Base-by-base conservation (phyloP, 2,888 invertebrate species). In the Stenodema calcarata region DNA sequence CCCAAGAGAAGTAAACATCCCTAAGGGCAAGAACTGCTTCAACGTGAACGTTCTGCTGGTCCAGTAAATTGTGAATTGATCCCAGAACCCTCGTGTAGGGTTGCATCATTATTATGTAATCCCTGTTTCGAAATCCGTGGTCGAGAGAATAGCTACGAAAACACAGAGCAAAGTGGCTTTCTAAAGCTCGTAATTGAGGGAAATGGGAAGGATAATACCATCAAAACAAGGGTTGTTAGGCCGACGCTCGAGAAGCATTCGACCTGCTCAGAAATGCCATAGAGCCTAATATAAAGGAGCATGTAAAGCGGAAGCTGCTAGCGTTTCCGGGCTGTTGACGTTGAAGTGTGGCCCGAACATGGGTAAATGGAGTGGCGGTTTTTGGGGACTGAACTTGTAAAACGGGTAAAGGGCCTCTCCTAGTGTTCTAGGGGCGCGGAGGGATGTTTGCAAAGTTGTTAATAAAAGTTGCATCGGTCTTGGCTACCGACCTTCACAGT, bases 381-480 rank as follows among this genome's bases (percentile, higher is more conserved):
- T 54, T 6, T 2, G 54, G 18, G 54, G 18, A 18, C 50, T 50
- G 3, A 50, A 50, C 54, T 54, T 54, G 54, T 54, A 54, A 54
- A 54, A 54, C 54, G 16, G 0, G 44, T 44, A 16, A 54, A 54
- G 54, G 7, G 54, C 54, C n/a, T 54, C 73, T 4, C 28, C 14
- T 73, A 27, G 1, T 30, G 28, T n/a, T 9, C 28, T 73, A 9
- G n/a, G 73, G 73, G 73, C 28, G 35, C 4, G 73, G 28, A 73
- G 28, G 73, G n/a, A 73, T 73, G 73, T 73, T 73, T 73, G 73
- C 28, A 14, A 73, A 73, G 30, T 73, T 73, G 73, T 73, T 73
- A 73, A 73, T 73, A 73, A 73, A 73, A 28, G 73, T 73, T 73
- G 35, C 73, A 73, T 1, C 28, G 73, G 28, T 12, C 30, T 28